Evolutionary conservation across 1,140 invertebrate genomes (phyloP).

Genomic region (Drosophila mojavensis): DNA sequence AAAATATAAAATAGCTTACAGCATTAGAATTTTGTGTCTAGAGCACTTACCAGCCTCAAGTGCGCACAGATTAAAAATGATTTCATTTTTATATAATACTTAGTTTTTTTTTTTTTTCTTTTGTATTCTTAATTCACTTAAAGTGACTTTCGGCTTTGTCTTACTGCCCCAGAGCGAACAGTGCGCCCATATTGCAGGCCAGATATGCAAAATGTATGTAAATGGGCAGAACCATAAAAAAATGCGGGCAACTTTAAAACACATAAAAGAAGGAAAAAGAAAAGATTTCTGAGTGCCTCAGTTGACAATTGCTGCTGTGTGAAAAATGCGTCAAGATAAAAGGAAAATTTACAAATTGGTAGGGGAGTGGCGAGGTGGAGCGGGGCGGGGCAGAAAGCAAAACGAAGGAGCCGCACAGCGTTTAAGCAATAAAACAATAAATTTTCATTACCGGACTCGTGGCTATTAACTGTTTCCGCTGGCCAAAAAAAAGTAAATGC

Average conservation of each 20-base stretch:
- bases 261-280: slow-evolving; percentile 24
- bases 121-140: slow-evolving; percentile 7
- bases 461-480: slow-evolving; percentile 75
- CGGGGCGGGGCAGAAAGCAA: not conserved
- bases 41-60: too few species aligned
- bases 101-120: too few species aligned
- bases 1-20: too few species aligned
- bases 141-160: slow-evolving; percentile 30
- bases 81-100: not conserved
- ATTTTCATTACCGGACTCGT: slow-evolving; percentile 77
- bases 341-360: slow-evolving; percentile 19
- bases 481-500: slow-evolving; percentile 52
- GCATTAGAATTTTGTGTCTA: too few species aligned
- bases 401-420: slow-evolving; percentile 26
- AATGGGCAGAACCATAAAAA: slow-evolving; percentile 71
- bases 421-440: slow-evolving; percentile 82
- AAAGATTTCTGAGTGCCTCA: slow-evolving; percentile 17
- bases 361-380: too few species aligned
- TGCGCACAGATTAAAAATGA: not conserved
- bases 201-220: slow-evolving; percentile 70
- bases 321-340: slow-evolving; percentile 43
- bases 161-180: slow-evolving; percentile 54
- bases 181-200: slow-evolving; percentile 39
- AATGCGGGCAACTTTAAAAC: slow-evolving; percentile 59
- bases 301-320: slow-evolving; percentile 38